A percentile compares a stretch with the other conserved stretches of the same genome.
These are phyloP conservation scores for Schizothorax lantsangensis DNA, from an alignment of 2,797 vertebrate genomes.

Conservation along the genomic window DNA sequence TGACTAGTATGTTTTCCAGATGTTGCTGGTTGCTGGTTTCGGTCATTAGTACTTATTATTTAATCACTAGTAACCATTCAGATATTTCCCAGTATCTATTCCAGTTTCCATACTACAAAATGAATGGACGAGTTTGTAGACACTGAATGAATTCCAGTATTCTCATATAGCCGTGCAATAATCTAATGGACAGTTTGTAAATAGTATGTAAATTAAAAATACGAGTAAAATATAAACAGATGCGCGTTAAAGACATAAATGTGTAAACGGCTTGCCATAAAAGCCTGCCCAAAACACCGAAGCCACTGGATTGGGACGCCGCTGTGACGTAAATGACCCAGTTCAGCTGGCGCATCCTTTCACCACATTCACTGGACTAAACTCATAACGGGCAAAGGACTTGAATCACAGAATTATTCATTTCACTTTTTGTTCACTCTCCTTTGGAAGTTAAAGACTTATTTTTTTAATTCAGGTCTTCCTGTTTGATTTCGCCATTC, in stretches of 20 bases:
- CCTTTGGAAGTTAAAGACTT: background rate
- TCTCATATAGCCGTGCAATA: no score
- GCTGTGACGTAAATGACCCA: slow-evolving; percentile 55
- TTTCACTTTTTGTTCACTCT: background rate
- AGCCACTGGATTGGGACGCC: slow-evolving; percentile 36
- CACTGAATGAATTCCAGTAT: background rate
- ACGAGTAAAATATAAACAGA: background rate
- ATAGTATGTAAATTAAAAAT: background rate
- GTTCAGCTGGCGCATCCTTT: slow-evolving; percentile 45
- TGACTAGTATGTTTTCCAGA: background rate
- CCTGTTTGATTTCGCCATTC: slow-evolving; percentile 21
- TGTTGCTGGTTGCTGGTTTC: background rate
- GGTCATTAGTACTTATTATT: background rate
- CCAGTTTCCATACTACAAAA: background rate
- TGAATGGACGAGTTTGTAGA: background rate
- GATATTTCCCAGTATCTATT: background rate
- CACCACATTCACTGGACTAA: slow-evolving; percentile 31
- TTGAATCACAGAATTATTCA: background rate
- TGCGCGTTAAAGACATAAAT: background rate
- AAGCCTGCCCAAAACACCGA: slow-evolving; percentile 23
- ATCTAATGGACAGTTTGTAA: background rate
- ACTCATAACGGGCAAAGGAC: slow-evolving; percentile 1
- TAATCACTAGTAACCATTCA: no score
- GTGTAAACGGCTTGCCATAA: slow-evolving; percentile 4
- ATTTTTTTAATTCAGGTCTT: background rate